Evolutionary conservation across 2,888 invertebrate genomes (phyloP).

Genomic region (Schrankia costaestrigalis): DNA sequence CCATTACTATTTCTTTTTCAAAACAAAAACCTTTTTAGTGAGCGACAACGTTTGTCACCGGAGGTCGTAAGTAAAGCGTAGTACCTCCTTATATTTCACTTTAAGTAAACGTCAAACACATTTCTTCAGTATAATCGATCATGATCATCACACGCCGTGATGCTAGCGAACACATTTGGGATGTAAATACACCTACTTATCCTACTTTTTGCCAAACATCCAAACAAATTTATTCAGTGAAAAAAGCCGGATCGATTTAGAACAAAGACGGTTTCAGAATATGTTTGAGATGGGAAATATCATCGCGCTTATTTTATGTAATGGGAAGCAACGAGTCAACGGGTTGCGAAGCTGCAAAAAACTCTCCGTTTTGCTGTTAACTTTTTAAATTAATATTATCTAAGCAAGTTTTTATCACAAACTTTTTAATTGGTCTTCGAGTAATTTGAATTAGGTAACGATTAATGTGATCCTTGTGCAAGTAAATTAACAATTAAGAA

Average conservation of each 20-base stretch:
- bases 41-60: not conserved
- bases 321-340: too few species aligned
- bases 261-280: slow-evolving; percentile 25
- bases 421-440: too few species aligned
- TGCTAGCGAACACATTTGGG: slow-evolving; percentile 43
- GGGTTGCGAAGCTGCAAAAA: too few species aligned
- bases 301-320: slow-evolving; percentile 23
- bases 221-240: slow-evolving; percentile 69
- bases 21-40: not conserved
- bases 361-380: too few species aligned
- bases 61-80: slow-evolving; percentile 11
- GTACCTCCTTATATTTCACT: slow-evolving; percentile 24
- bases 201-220: slow-evolving; percentile 66
- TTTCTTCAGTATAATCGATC: slow-evolving; percentile 37
- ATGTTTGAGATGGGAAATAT: slow-evolving; percentile 21
- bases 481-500: too few species aligned
- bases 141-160: slow-evolving; percentile 42
- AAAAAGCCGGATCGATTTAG: slow-evolving; percentile 43
- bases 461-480: too few species aligned
- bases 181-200: slow-evolving; percentile 69
- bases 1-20: not conserved
- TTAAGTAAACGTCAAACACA: slow-evolving; percentile 34
- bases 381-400: too few species aligned
- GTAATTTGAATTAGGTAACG: too few species aligned
- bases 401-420: too few species aligned